Conservation (phyloP, 2,113 vertebrate genomes). For the Muscicapa adusta region DNA sequence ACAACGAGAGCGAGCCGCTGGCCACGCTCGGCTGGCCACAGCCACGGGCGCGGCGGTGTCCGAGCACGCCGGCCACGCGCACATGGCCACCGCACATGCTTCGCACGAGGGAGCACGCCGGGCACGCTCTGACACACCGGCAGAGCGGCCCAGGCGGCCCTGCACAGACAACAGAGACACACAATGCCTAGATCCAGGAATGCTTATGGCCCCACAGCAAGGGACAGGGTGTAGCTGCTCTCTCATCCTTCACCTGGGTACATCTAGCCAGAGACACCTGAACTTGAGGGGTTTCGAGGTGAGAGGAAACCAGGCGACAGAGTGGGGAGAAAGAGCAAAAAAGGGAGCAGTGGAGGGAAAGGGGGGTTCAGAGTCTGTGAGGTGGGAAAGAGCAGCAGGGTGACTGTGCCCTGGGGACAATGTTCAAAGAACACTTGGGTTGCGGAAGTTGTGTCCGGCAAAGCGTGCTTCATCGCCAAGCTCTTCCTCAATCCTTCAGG, state of each 20-base stretch:
- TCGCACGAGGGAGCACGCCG: background rate
- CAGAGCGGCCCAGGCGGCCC: background rate
- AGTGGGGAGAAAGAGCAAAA: constrained; percentile 23
- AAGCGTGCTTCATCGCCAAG: constrained; percentile 88
- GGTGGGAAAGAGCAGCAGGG: constrained; percentile 44
- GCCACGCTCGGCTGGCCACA: background rate
- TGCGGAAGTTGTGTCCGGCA: constrained; percentile 91
- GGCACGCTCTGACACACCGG: too few relatives aligned
- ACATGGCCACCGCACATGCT: background rate
- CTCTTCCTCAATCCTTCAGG: constrained; percentile 89
- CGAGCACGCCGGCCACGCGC: background rate
- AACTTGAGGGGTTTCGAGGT: background rate
- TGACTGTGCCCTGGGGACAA: constrained; percentile 15
- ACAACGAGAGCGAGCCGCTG: constrained; percentile 2
- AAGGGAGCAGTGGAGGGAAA: constrained; percentile 8
- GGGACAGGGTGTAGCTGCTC: background rate
- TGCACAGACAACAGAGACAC: constrained; percentile 4
- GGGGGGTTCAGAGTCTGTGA: constrained; percentile 42
- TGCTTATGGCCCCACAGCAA: constrained; percentile 20
- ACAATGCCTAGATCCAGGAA: constrained; percentile 25
- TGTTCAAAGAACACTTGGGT: constrained; percentile 86
- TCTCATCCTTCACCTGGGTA: constrained; percentile 23
- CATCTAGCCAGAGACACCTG: constrained; percentile 6
- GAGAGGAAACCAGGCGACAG: background rate
- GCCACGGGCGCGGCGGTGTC: background rate